Conservation (phyloP, 2,113 vertebrate genomes). For the Erythrocercus mccallii region DNA sequence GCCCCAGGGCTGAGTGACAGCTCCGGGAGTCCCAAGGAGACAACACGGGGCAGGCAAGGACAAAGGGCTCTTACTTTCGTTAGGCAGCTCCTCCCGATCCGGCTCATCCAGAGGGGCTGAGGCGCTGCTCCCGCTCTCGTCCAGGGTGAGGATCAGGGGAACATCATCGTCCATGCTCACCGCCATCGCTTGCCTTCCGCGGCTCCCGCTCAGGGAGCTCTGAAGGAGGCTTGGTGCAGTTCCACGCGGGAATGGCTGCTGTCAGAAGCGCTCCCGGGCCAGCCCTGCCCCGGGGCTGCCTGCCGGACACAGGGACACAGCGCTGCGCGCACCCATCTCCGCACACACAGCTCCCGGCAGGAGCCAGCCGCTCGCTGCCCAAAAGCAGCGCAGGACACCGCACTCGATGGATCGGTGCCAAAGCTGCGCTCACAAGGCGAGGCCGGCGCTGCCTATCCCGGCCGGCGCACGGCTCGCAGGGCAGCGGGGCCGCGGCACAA, state of each 20-base stretch:
- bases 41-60: background rate
- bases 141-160: slow-evolving; percentile 91
- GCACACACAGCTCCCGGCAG: background rate
- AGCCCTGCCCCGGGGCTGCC: slow-evolving; percentile 7
- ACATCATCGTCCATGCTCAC: slow-evolving; percentile 87
- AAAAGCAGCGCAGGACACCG: fast-evolving
- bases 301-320: background rate
- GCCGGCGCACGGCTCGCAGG: fast-evolving
- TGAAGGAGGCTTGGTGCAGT: background rate
- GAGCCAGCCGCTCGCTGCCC: fast-evolving
- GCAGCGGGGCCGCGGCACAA: fast-evolving
- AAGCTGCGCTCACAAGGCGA: background rate
- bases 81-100: slow-evolving; percentile 71
- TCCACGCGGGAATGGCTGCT: background rate
- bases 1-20: fast-evolving
- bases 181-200: slow-evolving; percentile 60
- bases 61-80: slow-evolving; percentile 79
- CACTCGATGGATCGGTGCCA: fast-evolving
- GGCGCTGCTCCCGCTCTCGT: slow-evolving; percentile 76
- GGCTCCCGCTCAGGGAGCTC: background rate
- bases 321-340: background rate
- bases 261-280: background rate
- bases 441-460: background rate
- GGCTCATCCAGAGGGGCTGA: slow-evolving; percentile 68
- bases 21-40: background rate